Base-by-base conservation (phyloP, 2,888 invertebrate genomes). In the Latrodectus hesperus region DNA sequence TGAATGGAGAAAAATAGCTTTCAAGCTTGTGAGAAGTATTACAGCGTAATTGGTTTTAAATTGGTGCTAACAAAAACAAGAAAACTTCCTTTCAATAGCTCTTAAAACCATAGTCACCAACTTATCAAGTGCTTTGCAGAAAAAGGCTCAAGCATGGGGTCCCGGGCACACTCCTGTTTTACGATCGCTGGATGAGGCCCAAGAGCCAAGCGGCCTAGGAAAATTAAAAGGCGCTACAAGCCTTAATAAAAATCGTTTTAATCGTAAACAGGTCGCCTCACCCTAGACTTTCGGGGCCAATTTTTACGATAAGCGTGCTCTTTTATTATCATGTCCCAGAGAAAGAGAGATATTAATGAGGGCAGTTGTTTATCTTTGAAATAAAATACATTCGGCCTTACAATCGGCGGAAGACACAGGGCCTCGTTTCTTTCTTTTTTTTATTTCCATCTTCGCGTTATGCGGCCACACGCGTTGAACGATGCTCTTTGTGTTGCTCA, bases 311-410 rank as follows among this genome's bases (percentile, higher is more conserved):
- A 38, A 38, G n/a, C 65, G 38, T 38, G 60, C 60, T 84, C 77
- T 84, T 84, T 72, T 84, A 72, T 84, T 60, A 77, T 72, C 65
- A 53, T 52, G 72, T 70, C 52, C 16, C 38, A 52, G 77, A 72
- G 70, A 65, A 53, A 52, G 70, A 65, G 49, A 52, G 76, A 84
- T 72, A 65, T 73, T 84, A 84, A 84, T 78, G 84, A 84, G 78
- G 52, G 65, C 67, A 49, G 55, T 84, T 84, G 84, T 84, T 72
- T 60, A 71, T 76, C 53, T 68, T 52, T 76, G 75, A 53, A 71
- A 65, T 68, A 83, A 76, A 75, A 71, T 51, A 49, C n/a, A 26
- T 16, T 4, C 6, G n/a, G 14, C n/a, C n/a, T 60, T 6, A 12
- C 60, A 12, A 60, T 16, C n/a, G 12, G 60, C 5, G 12, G 60